Conservation (phyloP, 2,113 vertebrate genomes). For the Malurus melanocephalus region DNA sequence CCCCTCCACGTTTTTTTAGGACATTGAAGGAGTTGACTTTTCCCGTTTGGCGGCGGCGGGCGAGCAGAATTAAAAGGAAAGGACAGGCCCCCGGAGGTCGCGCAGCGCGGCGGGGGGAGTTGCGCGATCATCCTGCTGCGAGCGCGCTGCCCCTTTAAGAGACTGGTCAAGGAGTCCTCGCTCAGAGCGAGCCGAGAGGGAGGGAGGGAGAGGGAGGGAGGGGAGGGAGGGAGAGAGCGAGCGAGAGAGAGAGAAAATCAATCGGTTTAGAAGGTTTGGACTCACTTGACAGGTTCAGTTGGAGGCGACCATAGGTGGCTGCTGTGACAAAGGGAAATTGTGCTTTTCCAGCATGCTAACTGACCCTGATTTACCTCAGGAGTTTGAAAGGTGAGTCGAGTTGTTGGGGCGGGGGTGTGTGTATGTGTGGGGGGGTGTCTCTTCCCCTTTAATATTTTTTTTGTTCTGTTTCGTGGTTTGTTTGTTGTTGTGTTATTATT, state of each 20-base stretch:
- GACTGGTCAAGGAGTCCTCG: too few species aligned
- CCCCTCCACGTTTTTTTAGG: too few species aligned
- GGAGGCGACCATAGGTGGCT: constrained; percentile 88
- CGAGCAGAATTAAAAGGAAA: too few species aligned
- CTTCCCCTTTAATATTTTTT: not conserved
- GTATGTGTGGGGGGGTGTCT: not conserved
- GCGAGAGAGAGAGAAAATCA: constrained; percentile 73
- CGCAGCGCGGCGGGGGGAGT: too few species aligned
- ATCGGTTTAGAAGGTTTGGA: constrained; percentile 89
- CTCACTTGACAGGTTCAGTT: constrained; percentile 88
- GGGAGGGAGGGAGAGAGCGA: not conserved
- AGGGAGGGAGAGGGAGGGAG: constrained; percentile 28
- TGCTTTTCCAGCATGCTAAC: constrained; percentile 95
- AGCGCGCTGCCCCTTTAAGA: too few species aligned
- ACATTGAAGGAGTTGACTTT: too few species aligned
- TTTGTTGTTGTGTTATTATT: not conserved
- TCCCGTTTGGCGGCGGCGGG: too few species aligned
- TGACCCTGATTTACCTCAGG: constrained; percentile 96
- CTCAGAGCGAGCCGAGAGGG: constrained; percentile 11
- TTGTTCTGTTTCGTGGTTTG: not conserved
- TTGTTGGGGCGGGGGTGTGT: not conserved
- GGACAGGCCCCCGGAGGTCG: too few species aligned
- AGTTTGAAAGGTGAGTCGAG: constrained; percentile 95
- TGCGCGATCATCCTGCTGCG: too few species aligned
- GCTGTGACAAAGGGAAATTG: constrained; percentile 84